These are phyloP conservation scores for Druon quercuslanigerum DNA, from an alignment of 1,140 invertebrate genomes.

Conservation along the genomic window DNA sequence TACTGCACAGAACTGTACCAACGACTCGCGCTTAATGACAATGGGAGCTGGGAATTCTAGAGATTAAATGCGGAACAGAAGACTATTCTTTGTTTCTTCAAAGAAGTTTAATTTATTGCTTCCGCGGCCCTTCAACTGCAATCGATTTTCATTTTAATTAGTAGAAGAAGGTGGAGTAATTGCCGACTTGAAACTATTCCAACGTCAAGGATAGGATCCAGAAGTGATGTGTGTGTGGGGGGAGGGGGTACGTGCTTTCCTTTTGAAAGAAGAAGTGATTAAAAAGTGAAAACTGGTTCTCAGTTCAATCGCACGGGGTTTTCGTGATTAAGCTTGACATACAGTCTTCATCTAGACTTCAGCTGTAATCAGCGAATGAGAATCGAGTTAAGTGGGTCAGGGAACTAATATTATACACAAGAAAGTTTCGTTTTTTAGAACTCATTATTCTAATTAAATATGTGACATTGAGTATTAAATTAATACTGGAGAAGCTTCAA, in stretches of 20 bases:
- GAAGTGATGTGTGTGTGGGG: too few species aligned
- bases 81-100: not conserved
- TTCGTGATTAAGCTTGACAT: conserved; percentile 21
- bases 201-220: not conserved
- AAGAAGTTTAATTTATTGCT: conserved; percentile 3
- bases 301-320: not conserved
- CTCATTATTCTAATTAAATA: conserved; percentile 8
- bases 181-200: conserved; percentile 16
- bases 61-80: not conserved
- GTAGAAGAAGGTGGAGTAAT: conserved; percentile 14
- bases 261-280: conserved; percentile 29
- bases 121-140: not conserved
- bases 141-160: conserved; percentile 28
- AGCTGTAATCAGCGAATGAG: conserved; percentile 15
- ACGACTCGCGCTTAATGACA: too few species aligned
- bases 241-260: not conserved
- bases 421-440: conserved; percentile 2
- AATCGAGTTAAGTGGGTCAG: conserved; percentile 27
- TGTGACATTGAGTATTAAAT: not conserved
- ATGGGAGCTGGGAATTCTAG: too few species aligned
- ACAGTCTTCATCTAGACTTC: not conserved
- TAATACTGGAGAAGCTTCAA: conserved; percentile 16
- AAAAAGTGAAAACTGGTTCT: conserved; percentile 29
- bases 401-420: conserved; percentile 10
- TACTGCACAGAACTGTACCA: too few species aligned